These are phyloP conservation scores for Drosophila mimetica DNA, from an alignment of 2,888 invertebrate species.

Conservation along the genomic window DNA sequence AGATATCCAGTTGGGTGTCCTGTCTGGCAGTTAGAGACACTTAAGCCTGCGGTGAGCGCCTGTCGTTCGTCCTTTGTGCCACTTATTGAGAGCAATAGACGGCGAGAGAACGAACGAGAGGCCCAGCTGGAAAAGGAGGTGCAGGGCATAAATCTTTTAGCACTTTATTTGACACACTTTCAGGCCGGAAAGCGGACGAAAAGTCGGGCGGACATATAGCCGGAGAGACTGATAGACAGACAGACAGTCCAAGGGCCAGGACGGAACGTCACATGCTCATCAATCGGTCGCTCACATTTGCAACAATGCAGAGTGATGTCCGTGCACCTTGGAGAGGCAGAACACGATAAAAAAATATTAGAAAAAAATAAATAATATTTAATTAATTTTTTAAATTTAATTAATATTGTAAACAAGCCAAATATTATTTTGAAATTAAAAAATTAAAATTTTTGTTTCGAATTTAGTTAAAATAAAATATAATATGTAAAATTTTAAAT, in stretches of 20 bases:
- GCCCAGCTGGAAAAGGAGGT: constrained; percentile 47
- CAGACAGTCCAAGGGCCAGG: constrained; percentile 12
- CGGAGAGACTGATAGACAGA: constrained; percentile 16
- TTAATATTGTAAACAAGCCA: neutral
- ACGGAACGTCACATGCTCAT: constrained; percentile 55
- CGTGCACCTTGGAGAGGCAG: constrained; percentile 63
- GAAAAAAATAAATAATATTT: no score
- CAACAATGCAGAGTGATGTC: constrained; percentile 49
- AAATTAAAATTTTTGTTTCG: no score
- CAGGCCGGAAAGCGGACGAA: constrained; percentile 24
- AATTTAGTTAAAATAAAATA: no score
- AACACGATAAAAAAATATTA: neutral
- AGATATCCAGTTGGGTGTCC: constrained; percentile 35
- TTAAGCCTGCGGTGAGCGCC: constrained; percentile 68
- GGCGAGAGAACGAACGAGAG: constrained; percentile 17
- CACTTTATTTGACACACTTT: constrained; percentile 81
- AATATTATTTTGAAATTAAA: no score
- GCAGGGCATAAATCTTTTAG: constrained; percentile 73
- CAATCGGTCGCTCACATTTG: constrained; percentile 64
- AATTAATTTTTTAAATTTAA: no score
- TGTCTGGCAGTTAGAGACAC: constrained; percentile 60
- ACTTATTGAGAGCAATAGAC: constrained; percentile 68
- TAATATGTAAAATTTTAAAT: no score
- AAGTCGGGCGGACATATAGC: constrained; percentile 11
- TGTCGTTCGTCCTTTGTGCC: constrained; percentile 57